These are phyloP conservation scores for Rhegmatorhina hoffmannsi DNA, from an alignment of 2,113 vertebrate genomes.

Conservation along the genomic window DNA sequence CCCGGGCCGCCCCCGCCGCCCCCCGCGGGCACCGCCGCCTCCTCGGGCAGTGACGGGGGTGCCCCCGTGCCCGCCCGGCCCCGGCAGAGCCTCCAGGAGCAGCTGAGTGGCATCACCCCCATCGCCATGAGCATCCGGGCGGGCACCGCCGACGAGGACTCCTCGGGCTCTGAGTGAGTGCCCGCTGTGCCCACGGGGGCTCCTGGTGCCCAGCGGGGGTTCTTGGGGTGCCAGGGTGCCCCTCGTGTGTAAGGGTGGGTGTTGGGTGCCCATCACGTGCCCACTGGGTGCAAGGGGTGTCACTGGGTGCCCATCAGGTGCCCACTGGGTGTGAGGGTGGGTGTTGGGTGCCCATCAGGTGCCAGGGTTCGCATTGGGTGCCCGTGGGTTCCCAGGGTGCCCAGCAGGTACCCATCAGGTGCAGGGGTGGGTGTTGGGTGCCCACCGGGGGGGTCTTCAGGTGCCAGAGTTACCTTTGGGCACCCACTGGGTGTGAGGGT, in stretches of 20 bases:
- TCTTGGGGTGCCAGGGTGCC: neutral
- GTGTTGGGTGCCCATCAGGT: too few species aligned
- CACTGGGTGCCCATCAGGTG: too few species aligned
- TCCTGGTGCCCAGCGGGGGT: neutral
- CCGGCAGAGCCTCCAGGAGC: conserved; percentile 76
- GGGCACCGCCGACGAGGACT: conserved; percentile 88
- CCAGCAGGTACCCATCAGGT: accelerated
- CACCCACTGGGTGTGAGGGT: too few species aligned
- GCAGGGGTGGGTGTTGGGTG: neutral
- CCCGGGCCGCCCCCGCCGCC: too few species aligned
- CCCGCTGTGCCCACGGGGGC: neutral
- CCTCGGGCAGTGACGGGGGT: conserved; percentile 75
- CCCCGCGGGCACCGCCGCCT: conserved; percentile 23
- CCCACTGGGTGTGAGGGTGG: too few species aligned
- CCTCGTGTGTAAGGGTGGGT: too few species aligned
- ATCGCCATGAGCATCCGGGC: conserved; percentile 87
- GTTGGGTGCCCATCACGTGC: neutral
- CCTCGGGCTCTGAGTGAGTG: conserved; percentile 95
- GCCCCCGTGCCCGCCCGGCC: neutral
- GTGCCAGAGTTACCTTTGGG: too few species aligned
- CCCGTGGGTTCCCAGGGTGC: too few species aligned
- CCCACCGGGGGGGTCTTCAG: too few species aligned
- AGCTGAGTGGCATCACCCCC: conserved; percentile 82
- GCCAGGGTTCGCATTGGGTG: too few species aligned
- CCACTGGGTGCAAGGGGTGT: too few species aligned